phyloP scores from a whole-genome alignment of 2,888 invertebrate species.

The Aspidiotus destructor region DNA sequence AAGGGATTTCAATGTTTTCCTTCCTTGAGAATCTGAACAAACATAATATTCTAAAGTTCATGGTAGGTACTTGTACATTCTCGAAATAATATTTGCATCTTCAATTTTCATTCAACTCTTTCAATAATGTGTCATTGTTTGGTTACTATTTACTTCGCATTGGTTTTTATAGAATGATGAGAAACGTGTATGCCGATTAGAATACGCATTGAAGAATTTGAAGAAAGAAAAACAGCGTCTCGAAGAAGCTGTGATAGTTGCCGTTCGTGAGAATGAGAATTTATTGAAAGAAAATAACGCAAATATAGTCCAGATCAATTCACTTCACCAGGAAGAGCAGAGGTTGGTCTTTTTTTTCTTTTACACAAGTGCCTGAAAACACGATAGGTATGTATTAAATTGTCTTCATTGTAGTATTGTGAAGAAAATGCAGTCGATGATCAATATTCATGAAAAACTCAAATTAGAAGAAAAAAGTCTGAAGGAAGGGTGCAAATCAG shows the following conservation, averaged over 20 bases:
- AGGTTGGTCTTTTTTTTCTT: not conserved
- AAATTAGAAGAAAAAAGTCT: conserved; percentile 63
- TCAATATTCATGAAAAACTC: conserved; percentile 59
- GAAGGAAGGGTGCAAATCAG: conserved; percentile 61
- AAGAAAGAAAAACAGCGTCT: conserved; percentile 64
- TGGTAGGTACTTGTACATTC: not conserved
- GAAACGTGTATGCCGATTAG: conserved; percentile 9
- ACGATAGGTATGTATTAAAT: no score
- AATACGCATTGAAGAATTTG: conserved; percentile 55
- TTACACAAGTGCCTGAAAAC: not conserved
- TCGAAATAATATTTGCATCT: not conserved
- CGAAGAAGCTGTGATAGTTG: conserved; percentile 48
- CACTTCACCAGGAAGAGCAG: not conserved
- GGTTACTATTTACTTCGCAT: not conserved
- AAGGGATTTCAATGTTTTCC: no score
- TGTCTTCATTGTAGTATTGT: conserved; percentile 34
- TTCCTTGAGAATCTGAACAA: no score
- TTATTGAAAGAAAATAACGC: no score
- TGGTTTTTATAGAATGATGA: conserved; percentile 19
- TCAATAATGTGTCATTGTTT: no score
- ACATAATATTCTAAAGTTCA: no score
- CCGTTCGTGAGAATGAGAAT: conserved; percentile 43
- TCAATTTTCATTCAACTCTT: not conserved
- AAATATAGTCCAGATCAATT: no score
- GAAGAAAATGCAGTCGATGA: conserved; percentile 50